Evolutionary conservation across 2,113 vertebrate species (phyloP).

Genomic region (Tonatia bakeri): DNA sequence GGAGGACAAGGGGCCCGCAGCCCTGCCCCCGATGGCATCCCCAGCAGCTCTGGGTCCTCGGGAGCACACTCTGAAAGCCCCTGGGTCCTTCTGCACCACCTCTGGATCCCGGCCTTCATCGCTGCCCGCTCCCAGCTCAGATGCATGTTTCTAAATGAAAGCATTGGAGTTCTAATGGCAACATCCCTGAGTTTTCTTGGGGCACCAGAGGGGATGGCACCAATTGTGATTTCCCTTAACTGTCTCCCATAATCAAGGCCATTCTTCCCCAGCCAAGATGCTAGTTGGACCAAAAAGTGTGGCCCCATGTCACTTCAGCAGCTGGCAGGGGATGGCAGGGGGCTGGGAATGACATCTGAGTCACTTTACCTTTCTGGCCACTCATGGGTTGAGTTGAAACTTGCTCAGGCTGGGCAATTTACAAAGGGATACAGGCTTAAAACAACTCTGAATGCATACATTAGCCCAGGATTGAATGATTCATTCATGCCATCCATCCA

Average conservation of each 20-base stretch:
- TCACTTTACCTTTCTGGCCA: neutral
- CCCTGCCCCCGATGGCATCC: rapidly evolving
- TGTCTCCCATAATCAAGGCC: neutral
- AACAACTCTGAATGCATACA: neutral
- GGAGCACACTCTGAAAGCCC: neutral
- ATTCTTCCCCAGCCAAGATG: neutral
- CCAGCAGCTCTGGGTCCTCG: neutral
- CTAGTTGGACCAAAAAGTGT: neutral
- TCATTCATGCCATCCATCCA: neutral
- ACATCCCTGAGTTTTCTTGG: neutral
- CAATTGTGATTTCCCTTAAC: neutral
- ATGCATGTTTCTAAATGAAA: neutral
- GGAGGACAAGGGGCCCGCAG: neutral
- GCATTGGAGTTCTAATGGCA: neutral
- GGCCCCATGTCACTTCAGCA: neutral
- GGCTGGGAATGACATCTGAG: neutral
- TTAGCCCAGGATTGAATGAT: neutral
- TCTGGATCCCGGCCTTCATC: neutral
- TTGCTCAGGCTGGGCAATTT: neutral
- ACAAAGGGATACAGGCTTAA: neutral
- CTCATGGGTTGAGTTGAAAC: neutral
- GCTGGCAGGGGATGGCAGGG: neutral
- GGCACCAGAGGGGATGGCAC: neutral
- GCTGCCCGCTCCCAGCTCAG: neutral
- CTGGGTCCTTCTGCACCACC: neutral